Evolutionary conservation across 2,113 vertebrate species (phyloP), one percentile per base, ranked within the genome.

Genomic region (Bos javanicus): DNA sequence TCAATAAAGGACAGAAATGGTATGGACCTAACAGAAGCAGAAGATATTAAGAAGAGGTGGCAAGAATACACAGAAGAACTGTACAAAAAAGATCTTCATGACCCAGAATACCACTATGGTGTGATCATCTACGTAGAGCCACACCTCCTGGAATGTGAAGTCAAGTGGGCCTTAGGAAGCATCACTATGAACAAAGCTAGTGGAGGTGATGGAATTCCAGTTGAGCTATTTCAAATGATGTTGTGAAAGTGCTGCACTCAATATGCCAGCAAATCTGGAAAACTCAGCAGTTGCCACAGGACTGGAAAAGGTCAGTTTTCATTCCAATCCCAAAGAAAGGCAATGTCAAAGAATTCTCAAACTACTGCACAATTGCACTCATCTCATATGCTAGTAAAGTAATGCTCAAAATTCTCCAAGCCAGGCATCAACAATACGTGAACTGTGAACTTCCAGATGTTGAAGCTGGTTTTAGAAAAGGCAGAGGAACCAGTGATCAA

Each of bases 361-460:
- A 36, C n/a, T 71, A 71, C 5, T 0, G 0, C 17, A 71, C 64
- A 11, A 1, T 21, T 71, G 64, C 17, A 71, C 17, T 71, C n/a
- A 11, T 71, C 17, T 71, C 64, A 71, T n/a, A 71, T 5, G 19
- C n/a, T 71, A 67, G n/a, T 0, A 36, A 11, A 71, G n/a, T 11
- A 67, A 67, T 67, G 33, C 9, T 67, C 17, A 67, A 67, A 67
- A 36, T 21, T 67, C 64, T 36, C 64, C 17, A 67, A 67, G 64
- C n/a, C 64, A 67, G 33, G 64, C 64, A 36, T 67, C 33, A 67
- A 10, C 17, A 67, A 19, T 67, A 67, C 0, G 4, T 67, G 64
- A 67, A 67, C 33, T 0, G 0, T 67, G 33, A 67, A 67, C 33
- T 21, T 33, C 64, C 64, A 11, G 33, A 36, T 67, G 64, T 67